A percentile compares a stretch with the other conserved stretches of the same genome.
These are phyloP conservation scores for Onychomys arenicola DNA, from an alignment of 2,797 vertebrate genomes.

Conservation along the genomic window DNA sequence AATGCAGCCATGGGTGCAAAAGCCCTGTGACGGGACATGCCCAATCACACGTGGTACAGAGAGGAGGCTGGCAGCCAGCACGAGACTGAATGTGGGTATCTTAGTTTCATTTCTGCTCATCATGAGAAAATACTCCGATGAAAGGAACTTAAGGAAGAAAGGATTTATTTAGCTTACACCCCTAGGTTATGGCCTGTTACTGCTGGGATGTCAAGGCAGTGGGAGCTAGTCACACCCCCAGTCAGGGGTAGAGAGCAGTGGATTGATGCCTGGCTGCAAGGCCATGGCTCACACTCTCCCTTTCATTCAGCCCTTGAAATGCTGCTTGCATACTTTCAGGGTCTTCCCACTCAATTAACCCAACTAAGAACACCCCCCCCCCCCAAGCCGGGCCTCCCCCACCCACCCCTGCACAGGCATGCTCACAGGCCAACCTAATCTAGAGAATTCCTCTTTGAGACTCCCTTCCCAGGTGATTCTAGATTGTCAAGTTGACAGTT, in stretches of 20 bases:
- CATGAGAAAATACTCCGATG: neutral
- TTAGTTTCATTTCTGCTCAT: neutral
- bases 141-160: neutral
- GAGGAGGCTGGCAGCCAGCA: neutral
- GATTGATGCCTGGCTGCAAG: neutral
- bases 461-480: neutral
- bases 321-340: neutral
- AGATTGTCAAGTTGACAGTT: neutral
- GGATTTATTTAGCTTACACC: neutral
- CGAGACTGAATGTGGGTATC: neutral
- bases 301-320: neutral
- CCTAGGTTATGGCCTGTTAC: too few species aligned
- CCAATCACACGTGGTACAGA: neutral
- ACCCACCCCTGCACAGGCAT: neutral
- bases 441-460: neutral
- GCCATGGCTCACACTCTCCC: neutral
- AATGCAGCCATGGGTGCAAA: neutral
- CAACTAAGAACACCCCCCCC: neutral
- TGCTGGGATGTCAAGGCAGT: neutral
- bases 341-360: neutral
- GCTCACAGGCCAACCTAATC: neutral
- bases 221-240: neutral
- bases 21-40: neutral
- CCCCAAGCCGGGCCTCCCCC: too few species aligned
- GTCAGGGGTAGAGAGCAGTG: too few species aligned